Base-by-base conservation (phyloP, 1,140 invertebrate species). In the Drosophila eugracilis region DNA sequence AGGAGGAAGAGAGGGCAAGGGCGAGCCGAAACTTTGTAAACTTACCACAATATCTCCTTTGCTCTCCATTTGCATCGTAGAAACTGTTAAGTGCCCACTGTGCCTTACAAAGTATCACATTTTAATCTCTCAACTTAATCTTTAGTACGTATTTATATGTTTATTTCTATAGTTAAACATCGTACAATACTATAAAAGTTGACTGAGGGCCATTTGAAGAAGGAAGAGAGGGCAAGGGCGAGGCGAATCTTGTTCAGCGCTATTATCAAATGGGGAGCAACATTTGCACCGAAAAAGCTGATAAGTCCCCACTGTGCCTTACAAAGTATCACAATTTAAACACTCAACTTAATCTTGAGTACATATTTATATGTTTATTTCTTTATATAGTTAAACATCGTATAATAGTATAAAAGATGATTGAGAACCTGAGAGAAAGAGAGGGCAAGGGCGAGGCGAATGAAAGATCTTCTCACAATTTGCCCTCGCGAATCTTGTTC, bases 401-500 rank as follows among this genome's bases (percentile, higher is more conserved):
- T 75, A 49, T 32, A 74, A 47, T 36, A 34, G 63, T 58, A 75
- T 53, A 75, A 49, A 49, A 58, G 6, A 48, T 65, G 52, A 57
- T 22, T 52, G 63, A 54, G 45, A 44, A 42, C 42, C 22, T 26
- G n/a, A 24, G 24, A 22, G 49, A n/a, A 36, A 22, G 30, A 41
- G 28, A 62, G 28, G 41, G 22, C 9, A 28, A 34, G 32, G 39
- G 28, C 12, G 10, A 26, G 52, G 41, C 26, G 5, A 5, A 2
- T n/a, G 4, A 36, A 3, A 2, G 32, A 28, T 37, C n/a, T 48
- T 2, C 5, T 65, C 45, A 91, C 1, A 86, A 36, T 48, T 91
- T 91, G 5, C 90, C 90, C 79, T 92, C 80, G 39, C 94, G 76
- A 69, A 92, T 89, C 69, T 92, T 92, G 22, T 85, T 76, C 39